phyloP scores from a whole-genome alignment of 2,797 vertebrate species.

The Lagodon rhomboides region DNA sequence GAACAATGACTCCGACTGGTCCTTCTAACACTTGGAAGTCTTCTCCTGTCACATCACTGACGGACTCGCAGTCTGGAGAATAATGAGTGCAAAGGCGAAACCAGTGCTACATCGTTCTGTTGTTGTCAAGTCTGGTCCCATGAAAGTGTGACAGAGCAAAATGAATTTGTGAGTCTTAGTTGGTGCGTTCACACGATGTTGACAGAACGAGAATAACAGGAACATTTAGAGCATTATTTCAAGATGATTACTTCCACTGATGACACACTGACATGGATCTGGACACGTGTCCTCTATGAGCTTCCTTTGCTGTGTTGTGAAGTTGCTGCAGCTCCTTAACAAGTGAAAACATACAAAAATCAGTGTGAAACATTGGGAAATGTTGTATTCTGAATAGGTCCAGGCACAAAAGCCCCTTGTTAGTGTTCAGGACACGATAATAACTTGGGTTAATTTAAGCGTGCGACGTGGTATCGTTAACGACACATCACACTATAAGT shows the following conservation, averaged over 20 bases:
- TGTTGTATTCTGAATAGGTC: too few species aligned
- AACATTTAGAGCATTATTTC: not conserved
- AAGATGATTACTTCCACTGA: not conserved
- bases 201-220: not conserved
- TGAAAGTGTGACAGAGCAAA: not conserved
- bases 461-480: too few species aligned
- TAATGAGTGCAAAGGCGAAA: slow-evolving; percentile 22
- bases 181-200: not conserved
- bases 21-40: slow-evolving; percentile 23
- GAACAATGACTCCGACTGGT: slow-evolving; percentile 11
- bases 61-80: not conserved
- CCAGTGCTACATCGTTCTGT: not conserved
- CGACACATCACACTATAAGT: too few species aligned
- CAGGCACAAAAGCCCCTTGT: too few species aligned
- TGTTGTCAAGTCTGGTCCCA: not conserved
- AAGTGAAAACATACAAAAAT: not conserved
- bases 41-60: slow-evolving; percentile 21
- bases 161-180: not conserved
- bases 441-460: too few species aligned
- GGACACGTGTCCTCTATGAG: not conserved
- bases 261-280: not conserved
- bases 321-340: not conserved
- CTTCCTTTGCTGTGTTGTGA: not conserved
- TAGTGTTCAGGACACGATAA: too few species aligned
- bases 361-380: too few species aligned